A percentile compares a stretch with the other conserved stretches of the same genome.
These are phyloP conservation scores for Hirtodrosophila trivittata DNA, from an alignment of 2,888 invertebrate genomes.

Conservation along the genomic window DNA sequence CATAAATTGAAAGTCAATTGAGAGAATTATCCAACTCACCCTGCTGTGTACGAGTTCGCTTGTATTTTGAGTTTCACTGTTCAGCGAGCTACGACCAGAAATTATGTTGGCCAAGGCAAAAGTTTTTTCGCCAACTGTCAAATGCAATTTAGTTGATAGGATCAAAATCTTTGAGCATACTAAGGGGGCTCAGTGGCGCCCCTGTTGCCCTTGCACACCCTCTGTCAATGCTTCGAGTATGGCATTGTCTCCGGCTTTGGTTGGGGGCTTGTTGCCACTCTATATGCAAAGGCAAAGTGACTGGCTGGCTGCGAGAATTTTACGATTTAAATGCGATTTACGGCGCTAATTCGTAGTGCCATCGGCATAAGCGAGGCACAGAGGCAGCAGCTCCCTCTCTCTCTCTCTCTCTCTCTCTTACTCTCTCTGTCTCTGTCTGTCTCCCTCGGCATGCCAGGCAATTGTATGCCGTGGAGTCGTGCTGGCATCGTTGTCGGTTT, in stretches of 20 bases:
- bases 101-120: slow-evolving; percentile 62
- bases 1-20: slow-evolving; percentile 42
- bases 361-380: slow-evolving; percentile 52
- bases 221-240: neutral
- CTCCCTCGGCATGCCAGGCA: slow-evolving; percentile 39
- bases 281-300: slow-evolving; percentile 67
- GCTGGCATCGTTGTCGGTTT: slow-evolving; percentile 33
- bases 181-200: slow-evolving; percentile 20
- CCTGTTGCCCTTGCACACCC: slow-evolving; percentile 5
- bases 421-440: neutral
- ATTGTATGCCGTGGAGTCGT: slow-evolving; percentile 49
- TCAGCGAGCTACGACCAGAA: slow-evolving; percentile 33
- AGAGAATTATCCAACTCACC: slow-evolving; percentile 29
- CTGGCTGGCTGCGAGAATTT: slow-evolving; percentile 70
- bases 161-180: slow-evolving; percentile 77
- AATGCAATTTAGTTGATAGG: slow-evolving; percentile 84
- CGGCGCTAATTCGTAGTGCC: slow-evolving; percentile 76
- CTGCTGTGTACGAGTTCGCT: neutral
- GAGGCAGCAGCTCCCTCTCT: slow-evolving; percentile 6
- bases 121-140: slow-evolving; percentile 80
- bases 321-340: slow-evolving; percentile 79
- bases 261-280: slow-evolving; percentile 44
- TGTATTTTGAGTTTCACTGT: slow-evolving; percentile 10
- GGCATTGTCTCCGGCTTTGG: slow-evolving; percentile 41
- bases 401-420: no score